These are phyloP conservation scores for Mycalesis mineus DNA, from an alignment of 2,888 invertebrate genomes.

Conservation along the genomic window DNA sequence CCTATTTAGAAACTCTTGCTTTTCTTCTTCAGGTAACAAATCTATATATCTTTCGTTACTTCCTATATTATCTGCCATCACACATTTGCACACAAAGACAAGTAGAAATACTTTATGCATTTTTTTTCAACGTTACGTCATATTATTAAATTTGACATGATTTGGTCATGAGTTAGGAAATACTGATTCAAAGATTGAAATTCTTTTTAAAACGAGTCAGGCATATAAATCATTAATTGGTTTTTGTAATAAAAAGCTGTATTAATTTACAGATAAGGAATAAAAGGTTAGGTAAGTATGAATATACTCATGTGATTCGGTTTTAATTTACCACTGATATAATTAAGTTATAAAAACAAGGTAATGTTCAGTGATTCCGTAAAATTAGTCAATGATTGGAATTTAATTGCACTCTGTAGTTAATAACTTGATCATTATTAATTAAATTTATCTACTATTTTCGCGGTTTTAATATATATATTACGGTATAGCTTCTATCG, in stretches of 20 bases:
- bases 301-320: background rate
- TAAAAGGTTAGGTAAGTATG: background rate
- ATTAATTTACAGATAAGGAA: constrained; percentile 13
- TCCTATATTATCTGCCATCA: constrained; percentile 31
- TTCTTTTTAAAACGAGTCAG: constrained; percentile 26
- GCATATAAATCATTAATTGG: constrained; percentile 17
- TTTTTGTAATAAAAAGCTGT: constrained; percentile 5
- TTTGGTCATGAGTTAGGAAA: background rate
- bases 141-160: constrained; percentile 17
- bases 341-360: background rate
- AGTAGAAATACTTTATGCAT: constrained; percentile 36
- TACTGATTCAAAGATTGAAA: constrained; percentile 21
- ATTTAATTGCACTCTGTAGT: constrained; percentile 1
- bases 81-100: constrained; percentile 29
- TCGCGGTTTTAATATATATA: too few species aligned
- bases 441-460: too few species aligned
- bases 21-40: constrained; percentile 54
- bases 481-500: too few species aligned
- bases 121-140: constrained; percentile 40
- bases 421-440: background rate
- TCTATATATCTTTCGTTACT: constrained; percentile 56
- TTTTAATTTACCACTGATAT: background rate
- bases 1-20: constrained; percentile 51
- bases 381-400: background rate
- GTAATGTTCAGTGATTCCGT: background rate